A percentile compares a stretch with the other conserved stretches of the same genome.
These are phyloP conservation scores for Machimus atricapillus DNA, from an alignment of 2,888 invertebrate species.

Conservation along the genomic window DNA sequence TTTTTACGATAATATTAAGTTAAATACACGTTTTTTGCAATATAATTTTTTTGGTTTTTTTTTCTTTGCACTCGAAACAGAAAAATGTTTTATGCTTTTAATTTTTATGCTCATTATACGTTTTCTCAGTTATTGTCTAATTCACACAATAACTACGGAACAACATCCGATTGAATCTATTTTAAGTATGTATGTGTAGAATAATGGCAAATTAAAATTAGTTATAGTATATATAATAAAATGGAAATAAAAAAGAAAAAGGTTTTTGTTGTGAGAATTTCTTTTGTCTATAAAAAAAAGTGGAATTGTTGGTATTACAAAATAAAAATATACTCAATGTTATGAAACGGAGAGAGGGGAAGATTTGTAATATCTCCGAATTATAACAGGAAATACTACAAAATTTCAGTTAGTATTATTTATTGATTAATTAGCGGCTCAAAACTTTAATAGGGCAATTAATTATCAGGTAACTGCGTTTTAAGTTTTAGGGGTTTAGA, in stretches of 20 bases:
- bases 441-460: too few species aligned
- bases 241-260: neutral
- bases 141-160: conserved; percentile 59
- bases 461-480: too few species aligned
- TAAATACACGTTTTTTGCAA: neutral
- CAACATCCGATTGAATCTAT: conserved; percentile 10
- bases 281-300: neutral
- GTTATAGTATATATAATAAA: neutral
- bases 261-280: neutral
- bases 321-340: neutral
- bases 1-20: neutral
- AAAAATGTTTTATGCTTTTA: conserved; percentile 12
- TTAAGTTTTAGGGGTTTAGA: too few species aligned
- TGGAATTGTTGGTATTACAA: neutral
- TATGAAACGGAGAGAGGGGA: neutral
- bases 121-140: conserved; percentile 58
- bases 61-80: neutral
- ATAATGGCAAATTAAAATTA: neutral
- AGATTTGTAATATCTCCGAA: neutral
- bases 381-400: neutral
- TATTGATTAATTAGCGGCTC: neutral
- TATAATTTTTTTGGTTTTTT: neutral
- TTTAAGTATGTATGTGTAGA: conserved; percentile 8
- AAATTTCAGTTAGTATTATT: neutral
- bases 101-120: conserved; percentile 26